phyloP scores from a whole-genome alignment of 1,140 invertebrate species.

The Cardiocondyla obscurior region DNA sequence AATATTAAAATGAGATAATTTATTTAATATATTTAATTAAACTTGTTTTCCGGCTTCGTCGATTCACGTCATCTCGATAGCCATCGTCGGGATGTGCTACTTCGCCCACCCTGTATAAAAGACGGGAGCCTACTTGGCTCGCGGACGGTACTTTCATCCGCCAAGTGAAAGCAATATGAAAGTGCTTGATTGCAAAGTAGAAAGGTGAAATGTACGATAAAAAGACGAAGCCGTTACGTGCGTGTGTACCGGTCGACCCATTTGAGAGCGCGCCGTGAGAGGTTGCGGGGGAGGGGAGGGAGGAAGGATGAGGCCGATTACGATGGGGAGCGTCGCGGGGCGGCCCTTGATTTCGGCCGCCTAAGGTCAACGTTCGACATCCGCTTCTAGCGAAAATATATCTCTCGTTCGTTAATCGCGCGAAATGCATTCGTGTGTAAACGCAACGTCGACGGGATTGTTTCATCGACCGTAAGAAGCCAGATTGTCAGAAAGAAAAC shows the following conservation, averaged over 20 bases:
- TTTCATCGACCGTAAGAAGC: background rate
- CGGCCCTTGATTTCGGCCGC: conserved; percentile 76
- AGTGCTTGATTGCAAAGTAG: conserved; percentile 85
- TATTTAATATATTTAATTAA: background rate
- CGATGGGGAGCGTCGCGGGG: conserved; percentile 7
- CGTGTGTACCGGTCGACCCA: conserved; percentile 80
- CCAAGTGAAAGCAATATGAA: conserved; percentile 85
- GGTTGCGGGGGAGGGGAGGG: background rate
- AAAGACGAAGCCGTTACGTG: conserved; percentile 82
- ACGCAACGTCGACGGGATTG: background rate
- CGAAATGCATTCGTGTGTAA: too few species aligned
- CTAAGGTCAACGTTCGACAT: conserved; percentile 77
- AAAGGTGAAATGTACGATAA: conserved; percentile 85
- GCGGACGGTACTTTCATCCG: conserved; percentile 83
- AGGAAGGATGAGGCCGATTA: conserved; percentile 61
- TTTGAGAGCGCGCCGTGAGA: conserved; percentile 72
- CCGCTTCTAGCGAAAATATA: conserved; percentile 17
- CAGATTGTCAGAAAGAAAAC: background rate
- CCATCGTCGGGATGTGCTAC: conserved; percentile 23
- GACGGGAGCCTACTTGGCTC: conserved; percentile 80
- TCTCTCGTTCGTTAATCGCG: background rate
- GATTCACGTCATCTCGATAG: background rate
- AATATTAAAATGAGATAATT: too few species aligned
- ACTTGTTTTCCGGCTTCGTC: too few species aligned
- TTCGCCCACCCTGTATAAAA: conserved; percentile 76